Conservation (phyloP, 2,888 invertebrate genomes). For the Scaptomyza reducta region DNA sequence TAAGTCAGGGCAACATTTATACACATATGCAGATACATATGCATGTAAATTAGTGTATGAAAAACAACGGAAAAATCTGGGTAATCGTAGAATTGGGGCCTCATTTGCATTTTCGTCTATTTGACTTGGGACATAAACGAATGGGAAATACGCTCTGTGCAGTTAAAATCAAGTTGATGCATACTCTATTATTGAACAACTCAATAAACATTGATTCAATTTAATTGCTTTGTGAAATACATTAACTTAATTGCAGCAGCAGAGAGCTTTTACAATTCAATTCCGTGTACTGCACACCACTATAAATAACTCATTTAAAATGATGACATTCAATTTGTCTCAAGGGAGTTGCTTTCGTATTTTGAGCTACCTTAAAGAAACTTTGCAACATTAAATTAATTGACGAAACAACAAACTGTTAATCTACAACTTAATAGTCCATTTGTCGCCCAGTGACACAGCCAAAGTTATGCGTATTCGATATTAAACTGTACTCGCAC, state of each 20-base stretch:
- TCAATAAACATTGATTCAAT: slow-evolving; percentile 55
- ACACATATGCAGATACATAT: neutral
- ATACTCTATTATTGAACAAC: slow-evolving; percentile 40
- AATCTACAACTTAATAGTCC: slow-evolving; percentile 25
- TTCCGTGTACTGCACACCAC: neutral
- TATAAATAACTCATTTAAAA: neutral
- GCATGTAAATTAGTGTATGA: neutral
- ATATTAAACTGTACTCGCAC: slow-evolving; percentile 3
- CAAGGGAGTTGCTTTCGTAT: neutral
- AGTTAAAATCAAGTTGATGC: slow-evolving; percentile 33
- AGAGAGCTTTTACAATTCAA: slow-evolving; percentile 3
- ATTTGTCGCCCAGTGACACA: slow-evolving; percentile 7
- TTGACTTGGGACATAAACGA: slow-evolving; percentile 17
- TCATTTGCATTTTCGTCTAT: slow-evolving; percentile 38
- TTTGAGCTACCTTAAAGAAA: slow-evolving; percentile 6
- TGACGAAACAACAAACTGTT: slow-evolving; percentile 24
- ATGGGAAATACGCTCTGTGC: slow-evolving; percentile 24
- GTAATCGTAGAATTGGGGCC: slow-evolving; percentile 16
- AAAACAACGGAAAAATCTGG: slow-evolving; percentile 20
- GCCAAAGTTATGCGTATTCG: neutral
- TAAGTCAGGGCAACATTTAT: slow-evolving; percentile 36
- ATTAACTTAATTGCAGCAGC: slow-evolving; percentile 30
- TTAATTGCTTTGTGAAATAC: slow-evolving; percentile 62
- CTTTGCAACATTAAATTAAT: slow-evolving; percentile 20
- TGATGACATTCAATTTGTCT: neutral